Evolutionary conservation across 2,113 vertebrate species (phyloP).

Genomic region (Istiophorus platypterus): DNA sequence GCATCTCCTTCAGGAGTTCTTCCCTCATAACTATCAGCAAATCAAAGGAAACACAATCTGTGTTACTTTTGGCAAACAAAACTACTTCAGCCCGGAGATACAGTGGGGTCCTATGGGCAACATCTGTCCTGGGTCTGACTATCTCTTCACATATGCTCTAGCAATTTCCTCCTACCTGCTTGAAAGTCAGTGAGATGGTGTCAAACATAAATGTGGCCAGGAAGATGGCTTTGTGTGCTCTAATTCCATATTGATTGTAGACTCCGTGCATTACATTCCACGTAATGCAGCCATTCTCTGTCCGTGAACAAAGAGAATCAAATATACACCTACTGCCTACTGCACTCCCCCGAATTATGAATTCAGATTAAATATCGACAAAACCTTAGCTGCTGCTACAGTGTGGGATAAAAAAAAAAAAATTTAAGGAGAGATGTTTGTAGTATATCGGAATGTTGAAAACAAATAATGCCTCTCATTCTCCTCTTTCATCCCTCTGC

Average conservation of each 20-base stretch:
- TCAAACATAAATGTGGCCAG: slow-evolving; percentile 9
- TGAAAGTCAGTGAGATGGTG: slow-evolving; percentile 5
- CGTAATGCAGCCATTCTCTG: slow-evolving; percentile 53
- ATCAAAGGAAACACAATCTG: background rate
- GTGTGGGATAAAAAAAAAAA: background rate
- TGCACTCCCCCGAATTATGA: background rate
- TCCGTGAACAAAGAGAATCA: slow-evolving; percentile 16
- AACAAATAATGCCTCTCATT: background rate
- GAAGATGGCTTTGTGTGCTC: slow-evolving; percentile 5
- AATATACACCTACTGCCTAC: slow-evolving; percentile 16
- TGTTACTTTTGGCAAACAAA: background rate
- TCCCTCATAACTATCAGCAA: background rate
- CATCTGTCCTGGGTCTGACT: background rate
- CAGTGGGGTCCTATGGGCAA: slow-evolving; percentile 7
- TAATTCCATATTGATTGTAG: slow-evolving; percentile 11
- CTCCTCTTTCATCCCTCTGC: background rate
- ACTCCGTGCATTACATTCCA: slow-evolving; percentile 55
- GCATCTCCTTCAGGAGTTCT: slow-evolving; percentile 39
- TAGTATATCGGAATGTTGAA: background rate
- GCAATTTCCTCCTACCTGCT: slow-evolving; percentile 6
- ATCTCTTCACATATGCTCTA: background rate
- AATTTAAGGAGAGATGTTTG: background rate
- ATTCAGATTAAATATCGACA: slow-evolving; percentile 1
- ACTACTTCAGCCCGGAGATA: background rate
- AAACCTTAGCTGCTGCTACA: slow-evolving; percentile 10